phyloP scores from a whole-genome alignment of 2,888 invertebrate genomes.

The Lepidochrysops patricia region DNA sequence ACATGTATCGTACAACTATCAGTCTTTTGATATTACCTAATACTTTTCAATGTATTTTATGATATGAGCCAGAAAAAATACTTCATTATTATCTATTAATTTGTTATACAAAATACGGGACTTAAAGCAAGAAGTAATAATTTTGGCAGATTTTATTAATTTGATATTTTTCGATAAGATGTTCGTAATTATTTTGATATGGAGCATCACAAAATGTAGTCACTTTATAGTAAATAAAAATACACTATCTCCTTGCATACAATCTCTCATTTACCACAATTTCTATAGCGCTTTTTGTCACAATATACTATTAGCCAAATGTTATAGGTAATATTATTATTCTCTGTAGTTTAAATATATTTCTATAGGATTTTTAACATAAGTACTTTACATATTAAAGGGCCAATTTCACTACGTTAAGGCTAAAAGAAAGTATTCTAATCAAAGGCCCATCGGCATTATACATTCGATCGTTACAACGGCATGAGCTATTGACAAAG shows the following conservation, averaged over 20 bases:
- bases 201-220: not conserved
- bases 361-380: not conserved
- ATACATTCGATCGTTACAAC: no score
- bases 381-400: not conserved
- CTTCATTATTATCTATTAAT: not conserved
- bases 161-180: not conserved
- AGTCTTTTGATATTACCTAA: conserved; percentile 55
- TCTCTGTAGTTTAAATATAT: not conserved
- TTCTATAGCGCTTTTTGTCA: not conserved
- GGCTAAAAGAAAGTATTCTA: not conserved
- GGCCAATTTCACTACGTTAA: not conserved
- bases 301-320: not conserved
- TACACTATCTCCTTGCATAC: not conserved
- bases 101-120: not conserved
- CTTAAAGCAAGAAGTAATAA: not conserved
- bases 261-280: not conserved
- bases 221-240: not conserved
- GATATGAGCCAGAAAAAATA: conserved; percentile 6
- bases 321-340: not conserved
- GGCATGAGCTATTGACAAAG: no score
- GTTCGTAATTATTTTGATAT: not conserved
- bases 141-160: not conserved
- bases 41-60: conserved; percentile 19
- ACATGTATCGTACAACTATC: conserved; percentile 65
- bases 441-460: no score